Conservation (phyloP, 2,113 vertebrate species). For the Oreotrochilus melanogaster region DNA sequence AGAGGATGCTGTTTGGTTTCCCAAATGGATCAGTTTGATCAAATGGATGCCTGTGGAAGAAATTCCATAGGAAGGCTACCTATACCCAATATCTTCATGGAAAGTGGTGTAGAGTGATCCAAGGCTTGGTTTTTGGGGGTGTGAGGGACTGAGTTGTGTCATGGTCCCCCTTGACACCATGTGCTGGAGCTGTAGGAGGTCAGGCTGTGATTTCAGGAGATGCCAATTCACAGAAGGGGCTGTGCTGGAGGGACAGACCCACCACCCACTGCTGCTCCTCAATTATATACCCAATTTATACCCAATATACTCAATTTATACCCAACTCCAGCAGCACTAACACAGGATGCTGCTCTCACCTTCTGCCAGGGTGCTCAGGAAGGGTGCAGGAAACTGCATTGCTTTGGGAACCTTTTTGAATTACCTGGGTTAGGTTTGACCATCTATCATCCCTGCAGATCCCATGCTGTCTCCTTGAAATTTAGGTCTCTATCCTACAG, state of each 20-base stretch:
- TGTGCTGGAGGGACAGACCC: not conserved
- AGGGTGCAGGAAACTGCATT: accelerated
- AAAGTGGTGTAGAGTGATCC: not conserved
- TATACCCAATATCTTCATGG: accelerated
- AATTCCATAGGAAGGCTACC: accelerated
- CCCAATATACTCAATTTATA: no score
- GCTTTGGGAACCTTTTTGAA: not conserved
- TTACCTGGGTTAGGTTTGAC: accelerated
- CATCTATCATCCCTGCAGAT: not conserved
- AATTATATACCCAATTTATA: no score
- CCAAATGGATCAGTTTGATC: not conserved
- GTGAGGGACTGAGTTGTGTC: not conserved
- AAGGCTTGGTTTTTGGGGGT: not conserved
- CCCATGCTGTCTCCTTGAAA: not conserved
- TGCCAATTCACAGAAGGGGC: no score
- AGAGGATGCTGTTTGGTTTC: not conserved
- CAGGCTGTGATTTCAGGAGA: not conserved
- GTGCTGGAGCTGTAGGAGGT: not conserved
- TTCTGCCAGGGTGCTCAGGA: not conserved
- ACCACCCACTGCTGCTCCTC: not conserved
- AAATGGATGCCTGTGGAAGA: not conserved
- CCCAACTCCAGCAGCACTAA: not conserved
- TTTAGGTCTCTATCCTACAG: accelerated
- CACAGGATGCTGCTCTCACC: accelerated
- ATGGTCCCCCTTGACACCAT: accelerated